These are phyloP conservation scores for Drosophila punjabiensis DNA, from an alignment of 1,140 invertebrate genomes.

Conservation along the genomic window DNA sequence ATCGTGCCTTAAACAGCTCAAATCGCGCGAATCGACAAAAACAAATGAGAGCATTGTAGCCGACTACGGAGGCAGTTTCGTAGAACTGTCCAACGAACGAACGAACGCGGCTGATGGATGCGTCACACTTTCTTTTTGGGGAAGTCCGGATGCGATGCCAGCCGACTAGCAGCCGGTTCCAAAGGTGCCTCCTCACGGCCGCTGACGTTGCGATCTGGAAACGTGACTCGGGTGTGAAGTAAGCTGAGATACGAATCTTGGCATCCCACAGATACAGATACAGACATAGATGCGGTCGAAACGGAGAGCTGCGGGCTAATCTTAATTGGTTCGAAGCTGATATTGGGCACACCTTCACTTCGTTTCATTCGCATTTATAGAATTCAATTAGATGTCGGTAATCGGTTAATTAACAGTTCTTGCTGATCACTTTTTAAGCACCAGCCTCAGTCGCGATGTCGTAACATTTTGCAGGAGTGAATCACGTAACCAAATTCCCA, in stretches of 20 bases:
- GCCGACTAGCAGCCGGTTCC: conserved; percentile 43
- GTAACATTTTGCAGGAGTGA: conserved; percentile 24
- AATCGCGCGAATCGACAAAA: conserved; percentile 14
- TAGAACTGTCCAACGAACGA: conserved; percentile 16
- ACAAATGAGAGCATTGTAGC: conserved; percentile 24
- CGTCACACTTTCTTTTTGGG: conserved; percentile 79
- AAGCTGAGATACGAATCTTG: conserved; percentile 35
- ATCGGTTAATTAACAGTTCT: conserved; percentile 28
- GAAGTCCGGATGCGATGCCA: conserved; percentile 55
- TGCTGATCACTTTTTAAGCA: conserved; percentile 13
- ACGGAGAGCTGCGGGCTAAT: conserved; percentile 2
- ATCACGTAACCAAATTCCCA: conserved; percentile 10
- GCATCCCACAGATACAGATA: conserved; percentile 11
- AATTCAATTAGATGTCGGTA: conserved; percentile 28
- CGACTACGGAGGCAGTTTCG: conserved; percentile 15
- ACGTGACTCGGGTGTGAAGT: conserved; percentile 62
- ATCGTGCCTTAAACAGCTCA: conserved; percentile 16
- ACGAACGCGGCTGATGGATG: conserved; percentile 42
- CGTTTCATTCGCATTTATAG: conserved; percentile 9
- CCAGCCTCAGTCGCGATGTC: not conserved
- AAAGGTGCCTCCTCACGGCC: conserved; percentile 40
- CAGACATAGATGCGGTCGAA: not conserved
- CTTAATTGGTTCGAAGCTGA: conserved; percentile 4
- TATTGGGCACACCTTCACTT: conserved; percentile 14
- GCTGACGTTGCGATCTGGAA: conserved; percentile 42